phyloP scores from a whole-genome alignment of 2,888 invertebrate genomes.

The Anticlea derivata region DNA sequence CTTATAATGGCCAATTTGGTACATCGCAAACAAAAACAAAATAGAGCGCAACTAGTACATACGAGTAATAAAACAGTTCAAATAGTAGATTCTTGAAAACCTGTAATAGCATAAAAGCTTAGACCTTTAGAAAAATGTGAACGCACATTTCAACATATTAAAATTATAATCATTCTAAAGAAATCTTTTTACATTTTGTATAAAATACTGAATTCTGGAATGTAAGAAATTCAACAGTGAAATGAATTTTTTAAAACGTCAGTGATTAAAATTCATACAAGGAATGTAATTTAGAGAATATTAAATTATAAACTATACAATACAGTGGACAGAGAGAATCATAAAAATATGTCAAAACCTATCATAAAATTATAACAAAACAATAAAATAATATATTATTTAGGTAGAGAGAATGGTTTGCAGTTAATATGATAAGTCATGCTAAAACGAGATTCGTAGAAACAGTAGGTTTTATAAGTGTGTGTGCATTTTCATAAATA shows the following conservation, averaged over 20 bases:
- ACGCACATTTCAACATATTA: neutral
- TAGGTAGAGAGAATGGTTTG: constrained; percentile 16
- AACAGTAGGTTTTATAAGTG: constrained; percentile 8
- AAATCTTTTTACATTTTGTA: constrained; percentile 25
- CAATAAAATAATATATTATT: constrained; percentile 3
- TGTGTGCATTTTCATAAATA: neutral
- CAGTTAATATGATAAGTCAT: constrained; percentile 13
- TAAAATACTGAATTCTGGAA: constrained; percentile 57
- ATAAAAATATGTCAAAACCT: constrained; percentile 1
- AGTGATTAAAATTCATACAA: constrained; percentile 29
- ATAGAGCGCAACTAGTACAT: neutral
- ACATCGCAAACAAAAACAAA: constrained; percentile 8
- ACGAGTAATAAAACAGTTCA: constrained; percentile 8
- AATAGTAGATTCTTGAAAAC: constrained; percentile 12
- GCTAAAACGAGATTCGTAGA: constrained; percentile 24
- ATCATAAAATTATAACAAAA: neutral
- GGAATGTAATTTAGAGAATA: constrained; percentile 34
- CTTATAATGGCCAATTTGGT: constrained; percentile 11
- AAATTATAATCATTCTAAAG: neutral
- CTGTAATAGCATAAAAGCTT: neutral
- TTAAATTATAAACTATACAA: neutral
- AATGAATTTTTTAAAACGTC: constrained; percentile 30
- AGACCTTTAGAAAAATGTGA: neutral
- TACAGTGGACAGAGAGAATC: neutral
- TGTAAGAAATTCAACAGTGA: constrained; percentile 45